A percentile compares a stretch with the other conserved stretches of the same genome.
Conservation (phyloP, 2,797 vertebrate species). For the Poeciliopsis gracilis region DNA sequence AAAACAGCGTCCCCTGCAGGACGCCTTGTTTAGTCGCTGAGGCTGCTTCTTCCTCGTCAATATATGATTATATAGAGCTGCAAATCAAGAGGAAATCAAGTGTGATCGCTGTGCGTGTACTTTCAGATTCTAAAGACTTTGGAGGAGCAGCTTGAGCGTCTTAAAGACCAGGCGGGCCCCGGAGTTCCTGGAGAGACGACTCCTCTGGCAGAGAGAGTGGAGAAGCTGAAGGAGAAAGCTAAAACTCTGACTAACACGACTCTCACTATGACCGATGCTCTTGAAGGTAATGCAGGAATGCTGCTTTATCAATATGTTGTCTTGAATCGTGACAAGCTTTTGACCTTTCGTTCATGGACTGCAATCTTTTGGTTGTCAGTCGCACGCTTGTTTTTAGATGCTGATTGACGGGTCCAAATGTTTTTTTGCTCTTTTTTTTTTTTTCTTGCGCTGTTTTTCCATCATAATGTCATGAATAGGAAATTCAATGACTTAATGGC, state of each 20-base stretch:
- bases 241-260: constrained; percentile 81
- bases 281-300: constrained; percentile 78
- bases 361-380: background rate
- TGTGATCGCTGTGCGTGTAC: constrained; percentile 11
- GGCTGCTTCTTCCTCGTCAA: background rate
- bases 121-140: constrained; percentile 81
- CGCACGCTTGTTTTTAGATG: background rate
- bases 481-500: background rate
- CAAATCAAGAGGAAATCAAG: too few species aligned
- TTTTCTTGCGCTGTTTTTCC: background rate
- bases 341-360: background rate
- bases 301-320: too few species aligned
- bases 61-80: too few species aligned
- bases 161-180: constrained; percentile 60
- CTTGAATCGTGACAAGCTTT: background rate
- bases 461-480: background rate
- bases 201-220: constrained; percentile 44
- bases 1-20: background rate
- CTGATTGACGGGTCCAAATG: background rate
- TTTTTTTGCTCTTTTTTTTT: background rate
- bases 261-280: constrained; percentile 75
- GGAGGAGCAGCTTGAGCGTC: constrained; percentile 70
- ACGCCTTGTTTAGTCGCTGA: background rate
- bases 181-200: constrained; percentile 28
- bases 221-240: constrained; percentile 76